phyloP scores from a whole-genome alignment of 2,888 invertebrate genomes.

The Malacosoma neustria region DNA sequence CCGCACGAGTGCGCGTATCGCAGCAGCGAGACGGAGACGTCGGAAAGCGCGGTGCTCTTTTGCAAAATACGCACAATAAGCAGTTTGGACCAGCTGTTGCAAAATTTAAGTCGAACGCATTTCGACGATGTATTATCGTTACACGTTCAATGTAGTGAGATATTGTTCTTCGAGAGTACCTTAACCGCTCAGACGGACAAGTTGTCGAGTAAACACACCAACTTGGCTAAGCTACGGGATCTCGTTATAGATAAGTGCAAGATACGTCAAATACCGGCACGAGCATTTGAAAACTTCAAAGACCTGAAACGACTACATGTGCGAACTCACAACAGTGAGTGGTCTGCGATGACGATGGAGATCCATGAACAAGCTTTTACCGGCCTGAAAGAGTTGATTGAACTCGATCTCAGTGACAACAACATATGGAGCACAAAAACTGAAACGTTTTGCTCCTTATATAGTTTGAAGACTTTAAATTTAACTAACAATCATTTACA shows the following conservation, averaged over 20 bases:
- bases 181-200: conserved; percentile 68
- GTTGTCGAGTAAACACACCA: conserved; percentile 65
- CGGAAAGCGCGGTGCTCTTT: conserved; percentile 74
- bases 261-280: conserved; percentile 81
- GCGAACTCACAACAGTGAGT: conserved; percentile 84
- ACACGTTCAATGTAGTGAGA: conserved; percentile 83
- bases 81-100: conserved; percentile 79
- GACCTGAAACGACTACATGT: conserved; percentile 80
- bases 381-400: conserved; percentile 78
- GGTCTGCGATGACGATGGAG: conserved; percentile 86
- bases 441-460: conserved; percentile 82
- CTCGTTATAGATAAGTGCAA: conserved; percentile 84
- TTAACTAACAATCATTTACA: conserved; percentile 85
- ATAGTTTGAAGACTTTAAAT: conserved; percentile 81
- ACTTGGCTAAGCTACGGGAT: conserved; percentile 80
- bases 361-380: conserved; percentile 80
- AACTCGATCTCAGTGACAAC: conserved; percentile 82
- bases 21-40: conserved; percentile 71
- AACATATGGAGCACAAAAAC: conserved; percentile 85
- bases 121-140: conserved; percentile 79
- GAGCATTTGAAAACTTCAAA: conserved; percentile 79
- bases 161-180: conserved; percentile 82
- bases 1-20: conserved; percentile 84
- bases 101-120: conserved; percentile 80
- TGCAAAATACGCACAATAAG: conserved; percentile 84